Base-by-base conservation (phyloP, 2,888 invertebrate genomes). In the Polylopha cassiicola region DNA sequence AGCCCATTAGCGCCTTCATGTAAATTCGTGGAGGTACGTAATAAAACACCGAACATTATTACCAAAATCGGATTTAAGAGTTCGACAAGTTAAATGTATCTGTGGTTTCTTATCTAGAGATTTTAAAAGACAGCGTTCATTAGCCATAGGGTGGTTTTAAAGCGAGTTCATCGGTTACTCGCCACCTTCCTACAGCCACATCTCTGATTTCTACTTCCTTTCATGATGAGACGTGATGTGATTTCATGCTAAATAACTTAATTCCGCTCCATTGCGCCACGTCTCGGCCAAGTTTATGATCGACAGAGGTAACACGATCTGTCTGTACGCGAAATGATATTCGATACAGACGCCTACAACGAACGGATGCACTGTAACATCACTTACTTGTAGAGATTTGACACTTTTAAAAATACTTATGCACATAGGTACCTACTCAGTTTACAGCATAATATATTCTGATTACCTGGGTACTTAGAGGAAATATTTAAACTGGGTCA, bases 271-370 rank as follows among this genome's bases (percentile, higher is more conserved):
- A 61, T 46, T 70, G 63, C 56, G 51, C 60, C 53, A 54, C 53
- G 47, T 51, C 54, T 54, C 56, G 55, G 60, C 54, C 24, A 24
- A 10, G 10, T 24, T 10, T 10, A 24, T 24, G 11, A 14, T 15
- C 22, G 39, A 8, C 18, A n/a, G 34, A 39, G 29, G 80, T 70
- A 79, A 82, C 66, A 48, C 64, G 59, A 81, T 72, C 74, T 61
- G 43, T 48, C 57, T 56, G 68, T 69, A 73, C 64, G 78, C 74
- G 48, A 71, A 68, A 61, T 55, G 81, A 65, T 59, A 82, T 58
- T 60, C 53, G 73, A 82, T 77, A 80, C 59, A 46, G 46, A 48
- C 51, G 51, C 51, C 49, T 55, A 55, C 56, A 58, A 55, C 56
- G 59, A 48, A 57, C 52, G 59, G 65, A 55, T 53, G 50, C 55